A percentile compares a stretch with the other conserved stretches of the same genome.
These are phyloP conservation scores for Yponomeuta sedellus DNA, from an alignment of 2,888 invertebrate species.

Conservation along the genomic window DNA sequence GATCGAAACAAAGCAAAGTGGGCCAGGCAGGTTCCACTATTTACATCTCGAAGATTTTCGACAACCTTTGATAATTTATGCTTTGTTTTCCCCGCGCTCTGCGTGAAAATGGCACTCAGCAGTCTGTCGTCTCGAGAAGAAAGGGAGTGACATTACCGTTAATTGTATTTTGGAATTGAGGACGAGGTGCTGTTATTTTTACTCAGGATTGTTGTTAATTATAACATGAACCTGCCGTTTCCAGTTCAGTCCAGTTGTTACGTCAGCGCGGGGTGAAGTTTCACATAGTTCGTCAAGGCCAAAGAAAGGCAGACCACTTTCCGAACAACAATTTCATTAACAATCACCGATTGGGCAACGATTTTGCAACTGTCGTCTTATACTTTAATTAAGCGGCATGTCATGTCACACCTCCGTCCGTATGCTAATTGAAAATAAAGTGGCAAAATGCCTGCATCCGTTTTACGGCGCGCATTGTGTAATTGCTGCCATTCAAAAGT, in stretches of 20 bases:
- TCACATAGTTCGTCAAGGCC: constrained; percentile 21
- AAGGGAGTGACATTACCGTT: neutral
- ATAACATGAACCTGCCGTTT: neutral
- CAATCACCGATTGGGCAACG: constrained; percentile 30
- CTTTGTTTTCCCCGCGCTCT: neutral
- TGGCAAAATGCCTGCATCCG: constrained; percentile 29
- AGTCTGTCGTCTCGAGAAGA: neutral
- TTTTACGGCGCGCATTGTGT: constrained; percentile 35
- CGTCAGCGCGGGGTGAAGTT: neutral
- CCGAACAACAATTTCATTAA: constrained; percentile 45
- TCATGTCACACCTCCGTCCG: constrained; percentile 39
- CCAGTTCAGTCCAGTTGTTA: neutral
- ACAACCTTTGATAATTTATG: constrained; percentile 26
- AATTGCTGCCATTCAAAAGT: constrained; percentile 46
- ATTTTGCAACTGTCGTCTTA: constrained; percentile 50
- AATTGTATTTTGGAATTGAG: neutral
- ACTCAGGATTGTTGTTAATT: neutral
- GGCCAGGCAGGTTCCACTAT: constrained; percentile 47
- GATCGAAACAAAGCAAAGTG: constrained; percentile 60
- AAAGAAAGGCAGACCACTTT: constrained; percentile 37
- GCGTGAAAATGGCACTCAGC: neutral
- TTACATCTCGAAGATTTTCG: constrained; percentile 40
- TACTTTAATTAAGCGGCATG: constrained; percentile 46
- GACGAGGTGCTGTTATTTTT: neutral
- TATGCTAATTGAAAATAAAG: constrained; percentile 40